These are phyloP conservation scores for Cremastinae sp. DNA, from an alignment of 2,888 invertebrate genomes.

Conservation along the genomic window DNA sequence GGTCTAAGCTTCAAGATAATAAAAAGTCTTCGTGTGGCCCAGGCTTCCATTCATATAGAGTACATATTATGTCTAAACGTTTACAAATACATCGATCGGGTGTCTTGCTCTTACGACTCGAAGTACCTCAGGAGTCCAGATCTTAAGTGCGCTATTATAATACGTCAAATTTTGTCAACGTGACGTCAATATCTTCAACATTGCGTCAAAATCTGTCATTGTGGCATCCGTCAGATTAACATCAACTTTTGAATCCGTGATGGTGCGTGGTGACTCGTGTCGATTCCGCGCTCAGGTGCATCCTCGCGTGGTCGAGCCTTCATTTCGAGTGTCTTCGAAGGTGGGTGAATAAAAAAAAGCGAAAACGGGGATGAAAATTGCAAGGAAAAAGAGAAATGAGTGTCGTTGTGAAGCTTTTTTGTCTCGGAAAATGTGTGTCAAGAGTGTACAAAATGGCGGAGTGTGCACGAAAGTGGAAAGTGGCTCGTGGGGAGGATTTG, in stretches of 20 bases:
- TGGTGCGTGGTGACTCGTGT: constrained; percentile 23
- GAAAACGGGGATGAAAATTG: not conserved
- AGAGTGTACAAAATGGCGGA: constrained; percentile 46
- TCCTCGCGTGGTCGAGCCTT: constrained; percentile 42
- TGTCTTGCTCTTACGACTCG: constrained; percentile 21
- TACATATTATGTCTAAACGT: constrained; percentile 60
- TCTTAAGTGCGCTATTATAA: constrained; percentile 4
- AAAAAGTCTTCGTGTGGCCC: constrained; percentile 74
- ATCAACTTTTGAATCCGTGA: not conserved
- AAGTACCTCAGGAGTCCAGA: constrained; percentile 30
- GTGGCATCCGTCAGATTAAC: not conserved
- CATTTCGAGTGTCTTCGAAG: constrained; percentile 26
- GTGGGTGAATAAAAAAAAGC: constrained; percentile 1
- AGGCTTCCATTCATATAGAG: constrained; percentile 75
- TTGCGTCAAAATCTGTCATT: not conserved
- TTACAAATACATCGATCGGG: constrained; percentile 38
- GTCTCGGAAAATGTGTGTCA: constrained; percentile 18
- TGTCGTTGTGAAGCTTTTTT: constrained; percentile 32
- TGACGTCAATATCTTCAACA: not conserved
- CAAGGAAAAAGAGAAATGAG: constrained; percentile 18
- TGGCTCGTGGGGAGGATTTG: not conserved
- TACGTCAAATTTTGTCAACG: not conserved
- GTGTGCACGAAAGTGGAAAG: constrained; percentile 33
- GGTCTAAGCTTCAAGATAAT: constrained; percentile 64
- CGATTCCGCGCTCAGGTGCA: constrained; percentile 29